Conservation (phyloP, 2,113 vertebrate species). For the Dasypus novemcinctus region DNA sequence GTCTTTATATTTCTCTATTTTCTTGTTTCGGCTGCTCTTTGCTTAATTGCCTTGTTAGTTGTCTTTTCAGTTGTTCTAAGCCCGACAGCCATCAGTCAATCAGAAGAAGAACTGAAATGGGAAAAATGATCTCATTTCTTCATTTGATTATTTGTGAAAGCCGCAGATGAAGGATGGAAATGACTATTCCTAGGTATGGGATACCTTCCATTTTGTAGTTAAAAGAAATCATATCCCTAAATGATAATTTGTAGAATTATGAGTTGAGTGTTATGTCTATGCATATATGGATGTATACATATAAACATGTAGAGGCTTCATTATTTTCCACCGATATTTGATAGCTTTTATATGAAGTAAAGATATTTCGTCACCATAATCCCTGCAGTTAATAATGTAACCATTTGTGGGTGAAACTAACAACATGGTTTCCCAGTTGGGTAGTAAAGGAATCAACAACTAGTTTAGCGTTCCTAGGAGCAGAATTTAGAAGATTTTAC, state of each 20-base stretch:
- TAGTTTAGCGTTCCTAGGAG: conserved; percentile 54
- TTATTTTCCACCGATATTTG: conserved; percentile 42
- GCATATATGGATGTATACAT: not conserved
- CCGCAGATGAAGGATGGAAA: not conserved
- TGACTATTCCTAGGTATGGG: not conserved
- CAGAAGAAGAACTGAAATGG: not conserved
- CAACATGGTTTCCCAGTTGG: conserved; percentile 32
- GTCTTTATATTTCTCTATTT: conserved; percentile 45
- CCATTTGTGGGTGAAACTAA: conserved; percentile 26
- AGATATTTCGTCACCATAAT: conserved; percentile 46
- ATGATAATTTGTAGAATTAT: not conserved
- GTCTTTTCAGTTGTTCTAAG: conserved; percentile 2
- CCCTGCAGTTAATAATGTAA: conserved; percentile 23
- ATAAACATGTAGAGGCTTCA: not conserved
- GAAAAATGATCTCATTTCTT: conserved; percentile 28
- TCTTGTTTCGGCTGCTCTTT: not conserved
- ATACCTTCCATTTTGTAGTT: conserved; percentile 4
- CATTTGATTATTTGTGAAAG: not conserved
- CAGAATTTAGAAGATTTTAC: conserved; percentile 60
- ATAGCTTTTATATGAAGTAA: conserved; percentile 9
- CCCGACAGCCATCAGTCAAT: not conserved
- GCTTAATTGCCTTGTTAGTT: conserved; percentile 40
- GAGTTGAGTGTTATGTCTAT: not conserved
- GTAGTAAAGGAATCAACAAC: conserved; percentile 52
- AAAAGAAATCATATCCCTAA: not conserved